Percentiles rank a stretch among this genome's conserved stretches.
Evolutionary conservation across 2,888 invertebrate species (phyloP).

Genomic region (Drosophila mettleri): DNA sequence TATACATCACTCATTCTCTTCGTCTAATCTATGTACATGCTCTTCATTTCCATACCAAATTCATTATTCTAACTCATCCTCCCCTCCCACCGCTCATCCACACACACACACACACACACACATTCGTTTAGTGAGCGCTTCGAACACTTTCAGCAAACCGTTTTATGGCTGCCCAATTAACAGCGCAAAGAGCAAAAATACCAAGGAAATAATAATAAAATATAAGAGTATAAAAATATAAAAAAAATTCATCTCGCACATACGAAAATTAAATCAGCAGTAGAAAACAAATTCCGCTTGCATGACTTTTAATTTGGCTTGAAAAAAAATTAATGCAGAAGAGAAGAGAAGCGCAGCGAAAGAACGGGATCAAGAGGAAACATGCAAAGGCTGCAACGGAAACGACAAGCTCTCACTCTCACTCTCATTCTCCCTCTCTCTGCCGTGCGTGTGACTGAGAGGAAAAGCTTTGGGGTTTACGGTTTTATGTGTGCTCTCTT

Average conservation of each 20-base stretch:
- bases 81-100: not conserved
- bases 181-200: conserved; percentile 28
- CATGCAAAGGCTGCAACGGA: conserved; percentile 50
- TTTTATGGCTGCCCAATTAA: conserved; percentile 51
- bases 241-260: conserved; percentile 31
- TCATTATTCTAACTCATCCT: conserved; percentile 19
- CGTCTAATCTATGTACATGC: conserved; percentile 8
- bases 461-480: conserved; percentile 11
- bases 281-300: conserved; percentile 62
- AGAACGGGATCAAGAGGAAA: conserved; percentile 15
- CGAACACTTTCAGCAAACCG: conserved; percentile 26
- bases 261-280: conserved; percentile 53
- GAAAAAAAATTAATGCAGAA: conserved; percentile 44
- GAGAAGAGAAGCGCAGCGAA: conserved; percentile 23
- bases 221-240: not conserved
- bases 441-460: conserved; percentile 11
- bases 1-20: conserved; percentile 15
- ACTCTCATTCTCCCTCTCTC: not conserved
- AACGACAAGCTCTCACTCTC: conserved; percentile 23
- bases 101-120: not conserved
- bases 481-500: conserved; percentile 14
- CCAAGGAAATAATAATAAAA: conserved; percentile 9
- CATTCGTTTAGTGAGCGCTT: conserved; percentile 7
- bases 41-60: conserved; percentile 32
- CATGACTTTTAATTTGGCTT: conserved; percentile 70